Base-by-base conservation (phyloP, 2,113 vertebrate genomes). In the Amia ocellicauda region DNA sequence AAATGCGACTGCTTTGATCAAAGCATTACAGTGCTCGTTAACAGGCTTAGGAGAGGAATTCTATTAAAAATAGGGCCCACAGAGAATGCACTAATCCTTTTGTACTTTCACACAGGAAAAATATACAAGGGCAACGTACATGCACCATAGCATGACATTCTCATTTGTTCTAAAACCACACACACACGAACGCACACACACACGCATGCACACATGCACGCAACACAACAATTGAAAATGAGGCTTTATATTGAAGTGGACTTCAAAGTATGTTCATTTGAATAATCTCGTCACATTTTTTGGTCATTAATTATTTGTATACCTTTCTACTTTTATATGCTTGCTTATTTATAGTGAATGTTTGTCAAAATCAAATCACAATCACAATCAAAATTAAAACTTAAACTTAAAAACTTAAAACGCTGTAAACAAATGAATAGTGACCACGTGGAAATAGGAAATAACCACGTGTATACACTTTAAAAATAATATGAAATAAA, bases 61-160 rank as follows among this genome's bases (percentile, higher is more conserved):
- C 63, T 68, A 60, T 76, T 76, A 70, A 62, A 64, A 66, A 67
- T 60, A 57, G 54, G 20, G 57, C 57, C 51, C 14, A 14, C 62
- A 66, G 74, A 70, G 70, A 73, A 73, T 57, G 7, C 20, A 13
- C 47, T 76, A 69, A 79, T 79, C 80, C 66, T 22, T 72, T 71
- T 78, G 64, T 59, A 58, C 65, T 53, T 55, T 42, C 24, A 41
- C 26, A 14, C 50, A n/a, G 2, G 20, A 14, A n/a, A 53, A 51
- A 49, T 36, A 17, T 26, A n/a, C n/a, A 27, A 50, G 14, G n/a
- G 27, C 20, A 36, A 36, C 11, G 31, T 36, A 36, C 5, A 36
- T 7, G 31, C 31, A 36, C n/a, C n/a, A n/a, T n/a, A 36, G 7
- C 50, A 28, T 31, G 53, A 31, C 3, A 45, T 16, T 67, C 27